Base-by-base conservation (phyloP, 2,888 invertebrate species). In the Boloria euphrosyne region DNA sequence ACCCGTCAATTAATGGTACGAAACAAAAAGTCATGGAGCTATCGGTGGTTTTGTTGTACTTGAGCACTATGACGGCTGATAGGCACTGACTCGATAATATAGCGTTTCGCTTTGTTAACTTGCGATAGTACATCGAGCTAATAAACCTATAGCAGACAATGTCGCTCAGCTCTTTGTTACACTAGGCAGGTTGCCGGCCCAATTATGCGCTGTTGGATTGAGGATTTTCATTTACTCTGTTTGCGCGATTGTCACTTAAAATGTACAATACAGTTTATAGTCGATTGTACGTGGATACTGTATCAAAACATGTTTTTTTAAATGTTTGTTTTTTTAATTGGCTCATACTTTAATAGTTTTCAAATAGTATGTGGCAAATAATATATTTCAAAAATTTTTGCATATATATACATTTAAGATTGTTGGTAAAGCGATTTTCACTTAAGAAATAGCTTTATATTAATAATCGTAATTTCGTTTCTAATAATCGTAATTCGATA, bases 131-230 rank as follows among this genome's bases (percentile, higher is more conserved):
- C 80, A 76, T 76, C 69, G 78, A 79, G 76, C 81, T 85, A 84
- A 86, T 85, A 85, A 85, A 84, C 79, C 80, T 75, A 73, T 73
- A 75, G 71, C 75, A 80, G 80, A 84, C 86, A 84, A 83, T 82
- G 81, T 80, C 76, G 75, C 74, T 52, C 55, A 76, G 68, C 76
- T 80, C 81, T 82, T 85, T 84, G 84, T 85, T 67, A 60, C 59
- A 55, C 50, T 58, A 63, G 54, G 52, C 81, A 85, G 84, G 83
- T 83, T 78, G 77, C 75, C 76, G 75, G 77, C 75, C 76, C 81
- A 84, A 87, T 87, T 83, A 85, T 82, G 82, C 74, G 79, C 71
- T 78, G 84, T 82, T 84, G 80, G 78, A 78, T 78, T 76, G 78
- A 78, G 78, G 77, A 78, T 82, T 84, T 78, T 80, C 78, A 83